phyloP scores from a whole-genome alignment of 2,797 vertebrate species.

The Peromyscus aztecus region DNA sequence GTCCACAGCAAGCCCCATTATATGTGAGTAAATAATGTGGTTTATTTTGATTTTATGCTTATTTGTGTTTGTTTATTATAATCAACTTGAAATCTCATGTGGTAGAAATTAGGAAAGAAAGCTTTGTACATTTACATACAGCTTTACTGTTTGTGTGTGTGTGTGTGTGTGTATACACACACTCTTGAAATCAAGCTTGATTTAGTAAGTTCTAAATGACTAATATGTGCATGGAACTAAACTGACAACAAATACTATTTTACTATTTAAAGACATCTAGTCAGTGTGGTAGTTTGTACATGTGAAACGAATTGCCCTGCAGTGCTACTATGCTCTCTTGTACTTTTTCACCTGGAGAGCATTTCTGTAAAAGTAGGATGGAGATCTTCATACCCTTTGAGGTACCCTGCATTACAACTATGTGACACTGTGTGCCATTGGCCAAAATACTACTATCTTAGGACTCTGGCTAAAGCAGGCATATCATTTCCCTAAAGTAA shows the following conservation, averaged over 20 bases:
- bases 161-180: no score
- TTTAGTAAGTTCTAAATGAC: background rate
- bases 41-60: slow-evolving; percentile 39
- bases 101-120: background rate
- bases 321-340: background rate
- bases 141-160: background rate
- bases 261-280: background rate
- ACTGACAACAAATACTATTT: background rate
- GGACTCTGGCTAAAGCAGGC: background rate
- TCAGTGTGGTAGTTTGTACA: background rate
- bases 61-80: background rate
- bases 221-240: background rate
- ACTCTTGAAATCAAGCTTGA: slow-evolving; percentile 3
- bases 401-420: background rate
- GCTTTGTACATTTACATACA: background rate
- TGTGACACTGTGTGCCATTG: slow-evolving; percentile 32
- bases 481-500: background rate
- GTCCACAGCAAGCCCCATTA: slow-evolving; percentile 97
- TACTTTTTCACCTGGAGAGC: background rate
- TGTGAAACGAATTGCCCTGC: background rate
- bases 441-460: background rate
- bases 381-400: background rate
- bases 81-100: background rate
- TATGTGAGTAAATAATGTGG: slow-evolving; percentile 93
- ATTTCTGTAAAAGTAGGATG: background rate